phyloP scores from a whole-genome alignment of 2,113 vertebrate genomes.

The Fukomys damarensis region DNA sequence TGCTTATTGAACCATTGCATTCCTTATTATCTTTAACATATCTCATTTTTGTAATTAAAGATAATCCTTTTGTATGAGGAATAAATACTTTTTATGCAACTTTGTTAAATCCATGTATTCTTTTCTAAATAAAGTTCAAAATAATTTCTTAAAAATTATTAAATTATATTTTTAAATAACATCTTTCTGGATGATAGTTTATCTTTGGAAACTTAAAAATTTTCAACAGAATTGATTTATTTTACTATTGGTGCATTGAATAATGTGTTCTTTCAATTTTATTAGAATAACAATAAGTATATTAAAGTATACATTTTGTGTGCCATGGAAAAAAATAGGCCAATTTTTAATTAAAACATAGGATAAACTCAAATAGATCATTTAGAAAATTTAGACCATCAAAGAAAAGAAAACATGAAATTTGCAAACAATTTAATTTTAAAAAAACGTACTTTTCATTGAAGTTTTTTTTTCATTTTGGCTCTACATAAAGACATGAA shows the following conservation, averaged over 20 bases:
- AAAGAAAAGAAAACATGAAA: background rate
- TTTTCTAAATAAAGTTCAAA: background rate
- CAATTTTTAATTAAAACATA: background rate
- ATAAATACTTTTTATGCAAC: background rate
- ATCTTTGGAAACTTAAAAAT: background rate
- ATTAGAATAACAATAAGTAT: background rate
- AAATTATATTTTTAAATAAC: background rate
- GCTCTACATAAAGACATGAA: background rate
- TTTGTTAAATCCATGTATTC: background rate
- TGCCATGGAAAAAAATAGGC: background rate
- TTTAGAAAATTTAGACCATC: background rate
- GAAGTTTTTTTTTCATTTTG: background rate
- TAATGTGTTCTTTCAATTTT: background rate
- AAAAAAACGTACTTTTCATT: background rate
- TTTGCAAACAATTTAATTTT: background rate
- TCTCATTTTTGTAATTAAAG: constrained; percentile 25
- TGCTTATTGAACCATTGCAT: constrained; percentile 52
- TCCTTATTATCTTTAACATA: constrained; percentile 37
- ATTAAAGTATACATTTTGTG: background rate
- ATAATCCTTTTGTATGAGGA: background rate
- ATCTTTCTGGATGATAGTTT: background rate
- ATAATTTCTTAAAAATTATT: background rate
- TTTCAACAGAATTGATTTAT: background rate
- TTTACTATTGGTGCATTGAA: background rate
- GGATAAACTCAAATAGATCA: background rate